A percentile compares a stretch with the other conserved stretches of the same genome.
These are phyloP conservation scores for Penaeus monodon DNA, from an alignment of 2,888 invertebrate species.

Conservation along the genomic window DNA sequence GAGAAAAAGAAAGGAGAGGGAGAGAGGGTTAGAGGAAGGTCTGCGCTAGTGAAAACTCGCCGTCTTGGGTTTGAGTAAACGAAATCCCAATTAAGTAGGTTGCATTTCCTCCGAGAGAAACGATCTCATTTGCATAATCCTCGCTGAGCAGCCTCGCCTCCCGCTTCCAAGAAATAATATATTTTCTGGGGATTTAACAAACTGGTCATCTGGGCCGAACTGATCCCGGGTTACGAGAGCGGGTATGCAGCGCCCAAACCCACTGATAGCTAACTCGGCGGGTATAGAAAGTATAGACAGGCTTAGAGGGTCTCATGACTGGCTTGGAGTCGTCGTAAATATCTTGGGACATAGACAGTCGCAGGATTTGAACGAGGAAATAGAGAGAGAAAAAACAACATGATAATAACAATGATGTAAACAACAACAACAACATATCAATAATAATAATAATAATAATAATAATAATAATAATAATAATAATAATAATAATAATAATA, in stretches of 20 bases:
- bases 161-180: slow-evolving; percentile 31
- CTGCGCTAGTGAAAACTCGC: too few species aligned
- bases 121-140: slow-evolving; percentile 38
- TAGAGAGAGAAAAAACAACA: too few species aligned
- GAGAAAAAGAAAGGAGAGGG: too few species aligned
- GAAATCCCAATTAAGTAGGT: slow-evolving; percentile 42
- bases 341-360: background rate
- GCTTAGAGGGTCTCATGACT: too few species aligned
- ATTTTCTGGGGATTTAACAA: slow-evolving; percentile 33
- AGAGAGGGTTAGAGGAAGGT: too few species aligned
- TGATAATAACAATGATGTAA: too few species aligned
- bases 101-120: background rate
- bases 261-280: background rate
- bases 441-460: too few species aligned
- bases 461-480: too few species aligned
- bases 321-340: slow-evolving; percentile 4
- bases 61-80: slow-evolving; percentile 24
- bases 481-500: too few species aligned
- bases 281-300: too few species aligned
- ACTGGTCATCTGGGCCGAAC: slow-evolving; percentile 26
- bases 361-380: too few species aligned
- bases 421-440: too few species aligned
- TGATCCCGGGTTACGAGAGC: slow-evolving; percentile 18
- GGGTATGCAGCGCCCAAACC: background rate
- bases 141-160: slow-evolving; percentile 15